Conservation (phyloP, 1,140 invertebrate species). For the Meloidogyne floridensis region DNA sequence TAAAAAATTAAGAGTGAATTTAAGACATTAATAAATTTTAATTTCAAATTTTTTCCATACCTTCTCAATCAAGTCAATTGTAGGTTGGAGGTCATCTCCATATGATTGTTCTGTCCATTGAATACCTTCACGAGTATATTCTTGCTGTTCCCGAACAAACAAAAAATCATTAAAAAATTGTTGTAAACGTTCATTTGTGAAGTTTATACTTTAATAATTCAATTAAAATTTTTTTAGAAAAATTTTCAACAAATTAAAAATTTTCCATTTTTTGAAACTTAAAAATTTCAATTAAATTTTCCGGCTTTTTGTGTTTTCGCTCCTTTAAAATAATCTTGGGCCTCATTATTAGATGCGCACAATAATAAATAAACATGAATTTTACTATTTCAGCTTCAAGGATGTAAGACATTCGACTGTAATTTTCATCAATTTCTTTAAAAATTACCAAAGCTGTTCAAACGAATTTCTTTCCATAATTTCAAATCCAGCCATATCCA, state of each 20-base stretch:
- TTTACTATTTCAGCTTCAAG: too few species aligned
- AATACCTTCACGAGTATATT: conserved; percentile 83
- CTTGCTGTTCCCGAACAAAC: conserved; percentile 97
- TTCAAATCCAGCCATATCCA: conserved; percentile 99
- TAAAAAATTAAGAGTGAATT: too few species aligned
- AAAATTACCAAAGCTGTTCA: conserved; percentile 67
- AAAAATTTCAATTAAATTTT: too few species aligned
- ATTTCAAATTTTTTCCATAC: conserved; percentile 70
- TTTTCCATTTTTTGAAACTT: not conserved
- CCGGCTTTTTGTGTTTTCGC: too few species aligned
- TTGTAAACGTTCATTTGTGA: conserved; percentile 91
- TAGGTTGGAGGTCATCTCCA: conserved; percentile 93
- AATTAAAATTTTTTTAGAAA: too few species aligned
- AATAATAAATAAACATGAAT: too few species aligned
- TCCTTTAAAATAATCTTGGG: too few species aligned
- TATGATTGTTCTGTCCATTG: conserved; percentile 93
- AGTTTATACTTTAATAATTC: conserved; percentile 85
- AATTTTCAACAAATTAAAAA: too few species aligned
- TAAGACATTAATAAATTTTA: not conserved
- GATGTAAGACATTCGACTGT: too few species aligned
- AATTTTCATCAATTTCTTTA: too few species aligned
- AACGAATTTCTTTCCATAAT: conserved; percentile 80
- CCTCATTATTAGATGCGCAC: too few species aligned
- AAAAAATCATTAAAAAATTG: conserved; percentile 99
- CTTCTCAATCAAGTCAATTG: conserved; percentile 99